These are phyloP conservation scores for Papilio glaucus DNA, from an alignment of 1,140 invertebrate species.

Conservation along the genomic window DNA sequence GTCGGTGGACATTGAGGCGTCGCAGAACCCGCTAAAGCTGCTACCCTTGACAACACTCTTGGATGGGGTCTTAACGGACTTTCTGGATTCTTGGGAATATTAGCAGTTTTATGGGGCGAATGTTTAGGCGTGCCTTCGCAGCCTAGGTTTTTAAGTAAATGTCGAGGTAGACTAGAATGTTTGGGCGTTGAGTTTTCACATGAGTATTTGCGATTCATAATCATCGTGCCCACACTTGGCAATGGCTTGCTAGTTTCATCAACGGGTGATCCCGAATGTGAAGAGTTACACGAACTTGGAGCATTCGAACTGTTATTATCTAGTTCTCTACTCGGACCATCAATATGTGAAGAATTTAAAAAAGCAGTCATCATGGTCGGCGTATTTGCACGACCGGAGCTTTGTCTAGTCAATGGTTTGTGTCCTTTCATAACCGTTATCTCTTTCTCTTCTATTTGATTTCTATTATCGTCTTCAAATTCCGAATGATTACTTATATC, in stretches of 20 bases:
- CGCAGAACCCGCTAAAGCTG: constrained; percentile 64
- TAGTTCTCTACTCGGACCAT: constrained; percentile 59
- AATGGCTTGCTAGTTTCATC: constrained; percentile 64
- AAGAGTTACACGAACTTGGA: constrained; percentile 74
- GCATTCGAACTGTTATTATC: constrained; percentile 64
- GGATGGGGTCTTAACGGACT: constrained; percentile 84
- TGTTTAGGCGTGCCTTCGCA: constrained; percentile 77
- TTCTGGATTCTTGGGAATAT: constrained; percentile 61
- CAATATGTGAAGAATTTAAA: constrained; percentile 76
- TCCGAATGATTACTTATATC: constrained; percentile 80
- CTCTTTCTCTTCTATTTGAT: constrained; percentile 82
- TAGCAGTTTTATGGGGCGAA: constrained; percentile 58
- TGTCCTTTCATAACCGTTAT: constrained; percentile 83
- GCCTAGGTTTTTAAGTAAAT: constrained; percentile 73
- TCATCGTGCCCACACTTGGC: constrained; percentile 68
- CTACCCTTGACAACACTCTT: constrained; percentile 84
- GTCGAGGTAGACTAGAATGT: constrained; percentile 78
- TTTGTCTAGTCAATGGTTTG: constrained; percentile 85
- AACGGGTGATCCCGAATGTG: constrained; percentile 72
- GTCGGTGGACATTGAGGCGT: constrained; percentile 88
- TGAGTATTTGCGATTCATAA: constrained; percentile 77
- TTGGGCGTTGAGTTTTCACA: constrained; percentile 73
- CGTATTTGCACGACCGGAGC: constrained; percentile 74
- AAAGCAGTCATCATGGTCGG: constrained; percentile 84
- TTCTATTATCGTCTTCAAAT: constrained; percentile 82